Base-by-base conservation (phyloP, 2,888 invertebrate species). In the Anoplius nigerrimus region DNA sequence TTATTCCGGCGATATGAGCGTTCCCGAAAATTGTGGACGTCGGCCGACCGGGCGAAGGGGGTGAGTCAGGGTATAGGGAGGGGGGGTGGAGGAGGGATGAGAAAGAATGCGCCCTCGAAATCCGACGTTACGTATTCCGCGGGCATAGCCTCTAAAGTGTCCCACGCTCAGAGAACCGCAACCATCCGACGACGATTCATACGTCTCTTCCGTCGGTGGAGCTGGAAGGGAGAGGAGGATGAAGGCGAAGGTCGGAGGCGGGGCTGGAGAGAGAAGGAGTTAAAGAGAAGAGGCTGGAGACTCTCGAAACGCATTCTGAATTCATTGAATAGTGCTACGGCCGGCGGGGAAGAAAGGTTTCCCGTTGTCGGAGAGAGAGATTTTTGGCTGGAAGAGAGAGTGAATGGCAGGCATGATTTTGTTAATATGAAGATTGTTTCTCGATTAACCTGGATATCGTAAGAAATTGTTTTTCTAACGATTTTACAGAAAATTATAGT, bases 41-140 rank as follows among this genome's bases (percentile, higher is more conserved):
- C 8, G 34, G 34, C 11, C 11, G 27, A 27, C 4, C 27, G 48
- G 63, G 42, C 21, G 48, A 18, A 45, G 20, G 61, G 60, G 62
- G 52, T 70, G 65, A 69, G 66, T 54, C 56, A 34, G 56, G 16
- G 46, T 20, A 46, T 52, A 27, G 52, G 6, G 57, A 67, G 54
- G 43, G 66, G 68, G 62, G 42, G 52, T 52, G 61, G 66, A 57
- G 61, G 43, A 66, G 62, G 64, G 66, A 66, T 70, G 73, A 69
- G 72, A 66, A 75, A 52, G 52, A 52, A 22, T 21, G 52, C 71
- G 71, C 71, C 73, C 74, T 70, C 72, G 74, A 85, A 85, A 86
- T 86, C 84, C 83, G 72, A 69, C 78, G 83, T 85, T 84, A 86
- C 79, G 84, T 86, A 86, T 86, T 86, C 86, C 79, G 72, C 48